Conservation (phyloP, 2,113 vertebrate genomes). For the Oenanthe oenanthe region DNA sequence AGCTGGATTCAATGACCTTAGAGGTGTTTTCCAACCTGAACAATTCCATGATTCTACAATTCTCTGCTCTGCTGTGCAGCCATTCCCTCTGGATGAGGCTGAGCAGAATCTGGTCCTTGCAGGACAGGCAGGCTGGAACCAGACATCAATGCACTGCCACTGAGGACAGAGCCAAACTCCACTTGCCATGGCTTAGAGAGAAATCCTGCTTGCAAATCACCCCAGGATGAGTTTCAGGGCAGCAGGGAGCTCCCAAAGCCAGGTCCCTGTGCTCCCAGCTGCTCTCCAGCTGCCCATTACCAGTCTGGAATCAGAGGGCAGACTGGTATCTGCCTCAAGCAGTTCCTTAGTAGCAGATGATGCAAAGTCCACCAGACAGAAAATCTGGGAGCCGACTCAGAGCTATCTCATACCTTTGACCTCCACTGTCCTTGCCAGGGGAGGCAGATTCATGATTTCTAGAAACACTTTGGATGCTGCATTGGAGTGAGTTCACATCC, state of each 20-base stretch:
- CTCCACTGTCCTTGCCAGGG: neutral
- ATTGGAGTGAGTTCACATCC: neutral
- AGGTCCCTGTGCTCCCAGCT: neutral
- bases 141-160: neutral
- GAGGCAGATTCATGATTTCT: neutral
- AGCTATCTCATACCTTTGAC: neutral
- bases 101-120: neutral
- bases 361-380: neutral
- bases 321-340: neutral
- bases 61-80: neutral
- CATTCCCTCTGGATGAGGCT: neutral
- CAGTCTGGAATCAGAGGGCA: neutral
- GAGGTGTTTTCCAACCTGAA: neutral
- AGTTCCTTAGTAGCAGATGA: neutral
- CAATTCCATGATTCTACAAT: neutral
- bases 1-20: fast-evolving
- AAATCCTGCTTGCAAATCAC: neutral
- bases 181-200: neutral
- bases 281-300: neutral
- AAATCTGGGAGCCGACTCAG: neutral
- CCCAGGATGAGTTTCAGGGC: neutral
- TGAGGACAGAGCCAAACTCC: neutral
- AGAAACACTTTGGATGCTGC: neutral
- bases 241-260: neutral
- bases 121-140: neutral